phyloP scores from a whole-genome alignment of 2,797 vertebrate genomes.

The Decapterus maruadsi region DNA sequence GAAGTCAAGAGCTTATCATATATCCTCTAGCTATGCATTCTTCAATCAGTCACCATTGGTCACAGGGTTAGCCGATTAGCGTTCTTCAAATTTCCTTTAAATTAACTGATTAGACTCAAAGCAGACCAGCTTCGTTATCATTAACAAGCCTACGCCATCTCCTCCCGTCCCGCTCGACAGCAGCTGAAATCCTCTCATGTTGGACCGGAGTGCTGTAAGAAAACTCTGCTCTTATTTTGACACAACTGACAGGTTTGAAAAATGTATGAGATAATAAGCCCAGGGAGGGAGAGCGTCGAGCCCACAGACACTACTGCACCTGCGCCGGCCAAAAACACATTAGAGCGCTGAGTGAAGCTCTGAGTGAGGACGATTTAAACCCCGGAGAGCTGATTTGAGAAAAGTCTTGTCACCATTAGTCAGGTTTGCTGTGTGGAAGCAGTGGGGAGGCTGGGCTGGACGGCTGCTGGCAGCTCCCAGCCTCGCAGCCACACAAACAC shows the following conservation, averaged over 20 bases:
- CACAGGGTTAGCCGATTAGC: too few species aligned
- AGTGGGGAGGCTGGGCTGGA: background rate
- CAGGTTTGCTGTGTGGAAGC: conserved; percentile 29
- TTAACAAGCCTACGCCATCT: conserved; percentile 22
- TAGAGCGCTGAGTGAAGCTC: conserved; percentile 24
- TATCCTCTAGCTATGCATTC: too few species aligned
- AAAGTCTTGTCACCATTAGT: conserved; percentile 45
- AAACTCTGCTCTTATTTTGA: conserved; percentile 30
- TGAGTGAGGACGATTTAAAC: conserved; percentile 40
- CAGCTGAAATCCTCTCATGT: conserved; percentile 6
- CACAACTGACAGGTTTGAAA: conserved; percentile 27
- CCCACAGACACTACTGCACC: conserved; percentile 3
- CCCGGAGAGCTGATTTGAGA: conserved; percentile 40
- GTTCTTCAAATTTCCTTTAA: too few species aligned
- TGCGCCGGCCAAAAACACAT: conserved; percentile 17
- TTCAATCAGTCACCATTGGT: too few species aligned
- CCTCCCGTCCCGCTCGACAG: conserved; percentile 1
- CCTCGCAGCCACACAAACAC: conserved; percentile 11
- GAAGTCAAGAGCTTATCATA: too few species aligned
- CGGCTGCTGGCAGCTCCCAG: conserved; percentile 5
- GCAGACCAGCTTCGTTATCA: background rate
- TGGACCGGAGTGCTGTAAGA: background rate
- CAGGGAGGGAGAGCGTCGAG: background rate
- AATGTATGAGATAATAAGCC: conserved; percentile 40
- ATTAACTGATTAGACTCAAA: too few species aligned